Evolutionary conservation across 2,797 vertebrate species (phyloP), one percentile per base, ranked within the genome.

Genomic region (Sebastes taczanowskii): DNA sequence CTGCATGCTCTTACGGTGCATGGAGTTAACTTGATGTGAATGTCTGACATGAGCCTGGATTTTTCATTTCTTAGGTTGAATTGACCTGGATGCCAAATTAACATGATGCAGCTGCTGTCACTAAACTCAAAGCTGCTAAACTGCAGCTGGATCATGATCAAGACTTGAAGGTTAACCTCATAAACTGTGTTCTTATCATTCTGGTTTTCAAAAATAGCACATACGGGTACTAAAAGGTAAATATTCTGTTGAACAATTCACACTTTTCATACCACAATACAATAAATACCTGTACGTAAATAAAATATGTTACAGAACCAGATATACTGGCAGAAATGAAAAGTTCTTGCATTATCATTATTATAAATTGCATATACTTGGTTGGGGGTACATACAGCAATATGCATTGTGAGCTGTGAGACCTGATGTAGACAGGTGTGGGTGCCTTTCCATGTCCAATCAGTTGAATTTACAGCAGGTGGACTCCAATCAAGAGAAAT

Each of bases 1-100:
- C 27, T 61, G 59, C 56, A 32, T 60, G 9, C 30, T 34, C 8
- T 14, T 7, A 25, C 7, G 0, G 4, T 6, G 0, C 0, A 18
- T 52, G 49, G 16, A 42, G 16, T 27, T 23, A 1, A 34, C 30
- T 34, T 22, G 9, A n/a, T 22, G 27, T 30, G 64, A 49, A 27
- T 23, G 60, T 63, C 4, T 42, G 14, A 42, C 38, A 16, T 42
- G 32, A 42, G 16, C 2, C 63, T 66, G 63, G 38, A 65, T 3
- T 7, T 29, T 20, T 65, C 9, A 65, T 29, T 66, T 67, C 6
- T 32, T 14, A 70, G 32, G 52, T 59, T 70, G 10, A 20, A 38
- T 4, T 3, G 18, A 58, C 38, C 49, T 52, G 49, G 20, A 52
- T 10, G 20, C 20, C 42, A 46, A 7, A 46, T 46, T 46, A 7